Evolutionary conservation across 2,113 vertebrate species (phyloP).

Genomic region (Sarotherodon lohbergeri): DNA sequence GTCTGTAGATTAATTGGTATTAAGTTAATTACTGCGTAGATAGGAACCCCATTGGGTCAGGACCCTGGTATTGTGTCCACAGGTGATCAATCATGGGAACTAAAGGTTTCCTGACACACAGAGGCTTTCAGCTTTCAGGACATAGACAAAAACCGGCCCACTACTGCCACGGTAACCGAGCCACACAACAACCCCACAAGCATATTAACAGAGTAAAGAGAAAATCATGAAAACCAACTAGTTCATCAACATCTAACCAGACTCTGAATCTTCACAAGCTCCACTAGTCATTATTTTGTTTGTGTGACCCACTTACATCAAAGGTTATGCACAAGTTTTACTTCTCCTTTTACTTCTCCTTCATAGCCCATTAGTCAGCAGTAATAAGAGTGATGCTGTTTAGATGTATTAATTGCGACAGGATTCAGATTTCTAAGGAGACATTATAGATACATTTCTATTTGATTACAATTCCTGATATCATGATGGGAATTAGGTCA

Average conservation of each 20-base stretch:
- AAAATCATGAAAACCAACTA: neutral
- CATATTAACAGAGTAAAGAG: neutral
- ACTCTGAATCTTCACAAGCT: neutral
- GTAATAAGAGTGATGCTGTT: neutral
- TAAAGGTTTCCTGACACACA: slow-evolving; percentile 19
- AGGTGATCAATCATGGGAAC: slow-evolving; percentile 50
- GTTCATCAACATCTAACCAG: neutral
- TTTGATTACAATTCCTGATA: neutral
- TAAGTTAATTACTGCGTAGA: slow-evolving; percentile 41
- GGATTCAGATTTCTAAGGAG: neutral
- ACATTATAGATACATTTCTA: neutral
- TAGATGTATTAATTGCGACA: neutral
- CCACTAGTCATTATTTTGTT: neutral
- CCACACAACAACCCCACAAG: neutral
- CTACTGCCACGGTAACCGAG: slow-evolving; percentile 30
- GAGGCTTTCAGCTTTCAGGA: slow-evolving; percentile 27
- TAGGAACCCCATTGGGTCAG: neutral
- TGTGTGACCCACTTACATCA: neutral
- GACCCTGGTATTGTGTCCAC: slow-evolving; percentile 32
- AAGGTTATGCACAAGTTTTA: neutral
- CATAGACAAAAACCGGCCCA: neutral
- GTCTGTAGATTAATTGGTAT: slow-evolving; percentile 41
- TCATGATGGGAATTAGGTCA: neutral
- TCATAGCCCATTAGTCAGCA: neutral
- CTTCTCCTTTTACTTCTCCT: neutral